Evolutionary conservation across 2,888 invertebrate genomes (phyloP), one percentile per base, ranked within the genome.

Genomic region (Drosophila hamatofila): DNA sequence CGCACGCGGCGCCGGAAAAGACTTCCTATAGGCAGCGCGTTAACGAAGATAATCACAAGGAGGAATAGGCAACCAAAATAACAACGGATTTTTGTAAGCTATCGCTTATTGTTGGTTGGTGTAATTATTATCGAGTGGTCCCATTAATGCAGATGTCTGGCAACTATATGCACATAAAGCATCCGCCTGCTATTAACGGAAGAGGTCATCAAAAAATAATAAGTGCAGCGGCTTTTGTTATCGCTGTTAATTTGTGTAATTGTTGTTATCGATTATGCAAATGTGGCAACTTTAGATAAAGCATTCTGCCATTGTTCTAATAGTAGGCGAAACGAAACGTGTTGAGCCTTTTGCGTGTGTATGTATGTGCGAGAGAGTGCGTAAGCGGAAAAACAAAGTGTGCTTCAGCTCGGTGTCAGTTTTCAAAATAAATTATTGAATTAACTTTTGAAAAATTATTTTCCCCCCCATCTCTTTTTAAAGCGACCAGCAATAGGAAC

Each of bases 1-100:
- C 46, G 73, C 68, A 60, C 60, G 69, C 41, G 74, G 65, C 37
- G 60, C 77, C 80, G 77, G 79, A 72, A 79, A 73, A 77, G 57
- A 74, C 61, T 69, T 80, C 71, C 66, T 66, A 75, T 78, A 69
- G 68, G 65, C 59, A 52, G 35, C 46, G 39, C 54, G 49, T 42
- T 46, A 33, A 39, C 44, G 48, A 30, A 46, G 21, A 33, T n/a
- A 52, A n/a, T 30, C 16, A 46, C 30, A 49, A 51, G 21, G 9
- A 46, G 30, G 12, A 61, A 57, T 66, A 60, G 18, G 25, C 25
- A 58, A 48, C 25, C 37, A 58, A 58, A 58, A 57, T 44, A 56
- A 57, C 25, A 58, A 27, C 48, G 27, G 21, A 16, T 21, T 21
- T 39, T 37, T 37, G 27, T 58, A 27, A 58, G 25, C 16, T 57